phyloP scores from a whole-genome alignment of 2,888 invertebrate species.

The Caenorhabditis sp. region DNA sequence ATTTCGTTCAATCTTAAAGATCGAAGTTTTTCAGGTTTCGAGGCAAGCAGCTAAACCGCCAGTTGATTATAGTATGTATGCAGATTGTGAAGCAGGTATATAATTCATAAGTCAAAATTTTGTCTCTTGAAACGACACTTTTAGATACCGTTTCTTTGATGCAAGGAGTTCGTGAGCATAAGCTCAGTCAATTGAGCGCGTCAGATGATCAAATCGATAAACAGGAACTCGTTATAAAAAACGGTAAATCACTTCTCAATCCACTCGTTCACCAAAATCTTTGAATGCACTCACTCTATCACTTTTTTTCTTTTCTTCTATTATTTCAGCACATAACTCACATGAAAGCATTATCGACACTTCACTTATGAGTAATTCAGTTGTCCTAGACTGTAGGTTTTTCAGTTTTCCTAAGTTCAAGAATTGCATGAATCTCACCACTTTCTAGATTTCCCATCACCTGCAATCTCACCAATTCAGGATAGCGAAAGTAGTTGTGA shows the following conservation, averaged over 20 bases:
- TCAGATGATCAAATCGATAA: constrained; percentile 32
- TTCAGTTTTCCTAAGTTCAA: background rate
- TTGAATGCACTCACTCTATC: too few species aligned
- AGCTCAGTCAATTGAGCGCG: constrained; percentile 20
- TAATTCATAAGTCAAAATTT: background rate
- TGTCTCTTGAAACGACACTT: background rate
- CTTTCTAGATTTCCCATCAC: constrained; percentile 2
- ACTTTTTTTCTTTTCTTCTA: background rate
- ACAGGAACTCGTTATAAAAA: constrained; percentile 18
- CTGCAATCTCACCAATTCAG: background rate
- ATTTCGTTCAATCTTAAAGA: too few species aligned
- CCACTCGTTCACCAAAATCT: too few species aligned
- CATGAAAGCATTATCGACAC: constrained; percentile 31
- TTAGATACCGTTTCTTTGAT: constrained; percentile 59
- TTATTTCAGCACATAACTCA: constrained; percentile 21
- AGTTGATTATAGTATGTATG: constrained; percentile 10
- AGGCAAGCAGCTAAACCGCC: background rate
- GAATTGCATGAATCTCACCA: constrained; percentile 9
- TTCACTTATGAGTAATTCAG: constrained; percentile 34
- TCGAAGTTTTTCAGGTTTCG: constrained; percentile 3
- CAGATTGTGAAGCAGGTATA: constrained; percentile 42
- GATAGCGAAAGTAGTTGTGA: background rate
- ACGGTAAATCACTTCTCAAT: too few species aligned
- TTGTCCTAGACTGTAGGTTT: constrained; percentile 40
- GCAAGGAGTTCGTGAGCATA: constrained; percentile 58